Evolutionary conservation across 2,113 vertebrate species (phyloP), one percentile per base, ranked within the genome.

Genomic region (Meriones unguiculatus): DNA sequence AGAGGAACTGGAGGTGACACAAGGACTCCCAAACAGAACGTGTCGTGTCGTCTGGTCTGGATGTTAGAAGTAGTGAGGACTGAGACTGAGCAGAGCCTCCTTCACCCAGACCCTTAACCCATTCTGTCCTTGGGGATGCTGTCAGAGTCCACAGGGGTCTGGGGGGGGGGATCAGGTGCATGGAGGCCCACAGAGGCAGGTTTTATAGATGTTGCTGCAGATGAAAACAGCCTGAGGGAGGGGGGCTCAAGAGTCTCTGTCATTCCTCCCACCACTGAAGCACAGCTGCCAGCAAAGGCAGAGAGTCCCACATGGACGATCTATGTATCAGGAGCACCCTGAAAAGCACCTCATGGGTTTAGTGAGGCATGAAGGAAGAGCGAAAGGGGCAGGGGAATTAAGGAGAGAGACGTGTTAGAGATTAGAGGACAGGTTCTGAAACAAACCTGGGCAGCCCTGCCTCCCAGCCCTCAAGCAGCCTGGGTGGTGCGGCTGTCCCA

Each of bases 391-490:
- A 97, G 99, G 97, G 97, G 96, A 98, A 92, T 67, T 95, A 98
- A 98, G 98, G 97, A 97, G 97, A 98, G 98, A 98, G 98, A 98
- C 98, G 98, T 98, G 98, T 98, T 98, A 98, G 98, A 98, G 98
- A 98, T 96, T 98, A 98, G 98, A 98, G 98, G 93, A 98, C 98
- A 98, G 98, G 95, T 98, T 92, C 97, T 98, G 98, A 98, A 98
- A 98, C 98, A 99, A 98, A 98, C 98, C 98, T 98, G 99, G 99
- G 99, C 99, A 98, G 98, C 98, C 98, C 99, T 99, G 99, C 99
- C 99, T 99, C 98, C 99, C 98, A 98, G 98, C 99, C 98, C 98
- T 99, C 98, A 99, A 99, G 99, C 99, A 98, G 98, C 98, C 98
- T 99, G 99, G 99, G 99, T 97, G 99, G 99, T 72, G 0, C 98